Conservation (phyloP, 2,113 vertebrate genomes). For the Oxyura jamaicensis region DNA sequence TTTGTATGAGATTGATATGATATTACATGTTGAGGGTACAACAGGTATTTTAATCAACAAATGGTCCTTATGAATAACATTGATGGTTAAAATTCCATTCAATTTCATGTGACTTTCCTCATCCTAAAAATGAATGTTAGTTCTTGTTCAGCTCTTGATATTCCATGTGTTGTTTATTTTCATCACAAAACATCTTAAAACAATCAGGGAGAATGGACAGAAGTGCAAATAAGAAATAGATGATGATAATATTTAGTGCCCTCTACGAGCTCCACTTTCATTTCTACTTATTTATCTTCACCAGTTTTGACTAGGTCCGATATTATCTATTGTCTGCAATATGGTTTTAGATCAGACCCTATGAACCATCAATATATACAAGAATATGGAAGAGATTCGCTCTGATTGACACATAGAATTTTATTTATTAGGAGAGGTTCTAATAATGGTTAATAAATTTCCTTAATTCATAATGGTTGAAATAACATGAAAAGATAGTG, state of each 20-base stretch:
- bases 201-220: neutral
- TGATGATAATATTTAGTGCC: neutral
- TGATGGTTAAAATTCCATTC: conserved; percentile 57
- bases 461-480: neutral
- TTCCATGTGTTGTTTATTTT: neutral
- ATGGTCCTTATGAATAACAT: conserved; percentile 51
- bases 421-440: neutral
- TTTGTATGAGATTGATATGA: conserved; percentile 62
- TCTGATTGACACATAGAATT: neutral
- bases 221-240: neutral
- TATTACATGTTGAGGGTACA: conserved; percentile 50
- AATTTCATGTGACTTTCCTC: conserved; percentile 58
- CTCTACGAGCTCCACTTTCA: conserved; percentile 6
- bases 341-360: neutral
- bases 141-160: conserved; percentile 32
- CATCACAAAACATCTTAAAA: conserved; percentile 45
- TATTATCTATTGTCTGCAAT: neutral
- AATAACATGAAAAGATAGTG: neutral
- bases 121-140: conserved; percentile 53
- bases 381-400: neutral
- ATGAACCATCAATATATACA: neutral
- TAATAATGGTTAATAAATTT: neutral
- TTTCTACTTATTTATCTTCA: neutral
- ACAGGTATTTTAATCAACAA: conserved; percentile 74
- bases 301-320: neutral